A percentile compares a stretch with the other conserved stretches of the same genome.
Conservation (phyloP, 2,888 invertebrate species). For the Acanthacorydalis orientalis region DNA sequence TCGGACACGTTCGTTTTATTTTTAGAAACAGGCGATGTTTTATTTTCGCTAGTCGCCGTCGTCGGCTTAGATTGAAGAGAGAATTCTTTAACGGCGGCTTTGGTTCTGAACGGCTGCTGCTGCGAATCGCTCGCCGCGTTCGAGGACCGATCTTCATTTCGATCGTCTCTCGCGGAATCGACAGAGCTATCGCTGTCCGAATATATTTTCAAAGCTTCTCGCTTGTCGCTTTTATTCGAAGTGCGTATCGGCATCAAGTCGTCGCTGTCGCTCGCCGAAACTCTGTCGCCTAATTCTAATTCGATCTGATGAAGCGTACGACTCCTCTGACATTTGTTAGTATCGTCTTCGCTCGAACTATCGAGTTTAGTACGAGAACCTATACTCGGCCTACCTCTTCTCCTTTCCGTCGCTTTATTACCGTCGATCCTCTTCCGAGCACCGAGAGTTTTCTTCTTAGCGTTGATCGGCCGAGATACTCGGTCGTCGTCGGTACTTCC, state of each 20-base stretch:
- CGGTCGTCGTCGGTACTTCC: conserved; percentile 43
- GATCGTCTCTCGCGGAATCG: conserved; percentile 36
- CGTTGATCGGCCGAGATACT: conserved; percentile 20
- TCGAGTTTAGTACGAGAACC: conserved; percentile 26
- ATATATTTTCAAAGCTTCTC: conserved; percentile 50
- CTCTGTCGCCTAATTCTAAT: conserved; percentile 49
- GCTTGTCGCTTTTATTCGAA: conserved; percentile 23
- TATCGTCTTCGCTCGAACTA: conserved; percentile 45
- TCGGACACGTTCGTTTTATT: conserved; percentile 14
- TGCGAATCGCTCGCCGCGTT: conserved; percentile 50
- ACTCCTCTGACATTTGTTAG: conserved; percentile 33
- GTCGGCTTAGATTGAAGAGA: conserved; percentile 29
- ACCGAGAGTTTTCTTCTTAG: conserved; percentile 3
- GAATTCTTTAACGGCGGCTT: conserved; percentile 75
- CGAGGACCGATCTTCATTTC: conserved; percentile 39
- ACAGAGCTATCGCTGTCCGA: conserved; percentile 55
- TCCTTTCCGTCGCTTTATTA: conserved; percentile 17
- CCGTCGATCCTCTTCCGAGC: conserved; percentile 16
- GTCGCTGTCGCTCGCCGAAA: conserved; percentile 62
- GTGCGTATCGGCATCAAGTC: conserved; percentile 50
- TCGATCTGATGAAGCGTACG: conserved; percentile 55
- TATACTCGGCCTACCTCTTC: conserved; percentile 20
- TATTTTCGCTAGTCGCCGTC: conserved; percentile 15
- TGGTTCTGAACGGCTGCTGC: conserved; percentile 53
- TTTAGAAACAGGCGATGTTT: conserved; percentile 5